Conservation (phyloP, 2,888 invertebrate genomes). For the Acholoe squamosa region DNA sequence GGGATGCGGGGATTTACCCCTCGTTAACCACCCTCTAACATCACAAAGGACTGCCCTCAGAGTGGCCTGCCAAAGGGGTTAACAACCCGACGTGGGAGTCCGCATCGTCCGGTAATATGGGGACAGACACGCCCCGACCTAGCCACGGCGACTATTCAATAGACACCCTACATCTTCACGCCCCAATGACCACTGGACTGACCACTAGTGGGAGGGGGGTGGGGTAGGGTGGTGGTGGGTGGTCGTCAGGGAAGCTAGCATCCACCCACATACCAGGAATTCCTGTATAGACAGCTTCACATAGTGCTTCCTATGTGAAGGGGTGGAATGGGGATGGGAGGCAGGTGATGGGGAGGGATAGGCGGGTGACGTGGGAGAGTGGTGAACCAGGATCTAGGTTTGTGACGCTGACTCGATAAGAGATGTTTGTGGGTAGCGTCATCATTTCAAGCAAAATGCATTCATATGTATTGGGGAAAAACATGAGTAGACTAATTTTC, state of each 20-base stretch:
- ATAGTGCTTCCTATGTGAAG: too few relatives aligned
- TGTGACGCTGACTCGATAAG: too few relatives aligned
- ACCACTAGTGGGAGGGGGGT: not conserved
- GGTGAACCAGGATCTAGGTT: too few relatives aligned
- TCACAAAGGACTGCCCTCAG: not conserved
- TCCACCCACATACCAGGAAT: not conserved
- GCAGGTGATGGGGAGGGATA: not conserved
- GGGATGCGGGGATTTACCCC: constrained; percentile 2
- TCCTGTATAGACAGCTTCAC: not conserved
- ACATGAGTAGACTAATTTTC: too few relatives aligned
- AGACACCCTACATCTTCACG: not conserved
- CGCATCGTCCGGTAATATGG: not conserved
- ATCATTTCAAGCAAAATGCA: too few relatives aligned
- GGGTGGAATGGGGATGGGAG: not conserved
- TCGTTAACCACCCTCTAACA: not conserved
- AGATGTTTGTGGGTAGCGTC: too few relatives aligned
- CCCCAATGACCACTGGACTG: not conserved
- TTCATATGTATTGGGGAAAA: too few relatives aligned
- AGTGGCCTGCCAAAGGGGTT: not conserved
- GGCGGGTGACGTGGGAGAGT: too few relatives aligned
- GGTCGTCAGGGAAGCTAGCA: too few relatives aligned
- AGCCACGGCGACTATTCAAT: not conserved
- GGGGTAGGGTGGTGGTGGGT: not conserved
- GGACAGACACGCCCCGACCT: not conserved
- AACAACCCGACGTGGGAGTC: not conserved